Base-by-base conservation (phyloP, 2,888 invertebrate species). In the Synergus itoensis region DNA sequence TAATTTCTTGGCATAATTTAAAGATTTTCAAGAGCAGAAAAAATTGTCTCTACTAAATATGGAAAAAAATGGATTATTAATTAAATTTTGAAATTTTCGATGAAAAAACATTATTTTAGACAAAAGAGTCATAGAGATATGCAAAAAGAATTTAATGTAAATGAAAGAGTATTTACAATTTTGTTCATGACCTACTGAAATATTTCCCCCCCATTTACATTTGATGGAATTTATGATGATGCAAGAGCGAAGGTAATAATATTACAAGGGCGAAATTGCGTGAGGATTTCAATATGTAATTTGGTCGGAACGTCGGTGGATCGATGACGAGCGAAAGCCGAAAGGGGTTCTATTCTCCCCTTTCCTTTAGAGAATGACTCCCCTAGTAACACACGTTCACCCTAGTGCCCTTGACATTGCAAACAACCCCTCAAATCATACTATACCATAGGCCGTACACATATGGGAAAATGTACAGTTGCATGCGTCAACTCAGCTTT, bases 331-430 rank as follows among this genome's bases (percentile, higher is more conserved):
- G 83, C 85, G 84, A 80, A 80, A 81, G 36, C 36, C 36, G 5
- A 36, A 36, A 36, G 78, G 79, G 77, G 75, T 79, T 75, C 69
- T 69, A 69, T 69, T 69, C 69, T 53, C 69, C 69, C 48, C 48
- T 69, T 69, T 48, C 79, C 76, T 77, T 75, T 28, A 40, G 12
- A 78, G 77, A 69, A 76, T 79, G 79, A 79, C 84, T 78, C 82
- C 82, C 81, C 82, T 82, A 78, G 78, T 80, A 77, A 81, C 80
- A 77, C 78, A 84, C 80, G 77, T 79, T 84, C 82, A 84, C 83
- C 86, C 85, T 80, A 85, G 82, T 85, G 85, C 83, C 87, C 87
- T 86, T 87, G 87, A 86, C 87, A 86, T 84, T 87, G 84, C 80
- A 79, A 84, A 82, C 84, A 81, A 78, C 82, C 81, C 80, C 77